A percentile compares a stretch with the other conserved stretches of the same genome.
Evolutionary conservation across 2,888 invertebrate species (phyloP).

Genomic region (Notocelia uddmanniana): DNA sequence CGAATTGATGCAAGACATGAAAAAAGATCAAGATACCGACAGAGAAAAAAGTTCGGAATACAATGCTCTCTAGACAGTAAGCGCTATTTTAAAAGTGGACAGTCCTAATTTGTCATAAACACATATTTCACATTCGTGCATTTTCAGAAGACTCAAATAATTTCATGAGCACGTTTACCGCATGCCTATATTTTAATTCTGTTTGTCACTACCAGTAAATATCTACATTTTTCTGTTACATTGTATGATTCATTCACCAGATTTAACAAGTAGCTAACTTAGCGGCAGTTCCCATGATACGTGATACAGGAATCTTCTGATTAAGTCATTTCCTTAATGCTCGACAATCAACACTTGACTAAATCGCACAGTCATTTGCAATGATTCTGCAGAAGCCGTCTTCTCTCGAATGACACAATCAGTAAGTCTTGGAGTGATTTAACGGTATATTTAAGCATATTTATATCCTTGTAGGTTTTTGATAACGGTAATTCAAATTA

Average conservation of each 20-base stretch:
- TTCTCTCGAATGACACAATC: conserved; percentile 41
- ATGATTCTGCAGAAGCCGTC: conserved; percentile 32
- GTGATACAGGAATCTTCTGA: conserved; percentile 59
- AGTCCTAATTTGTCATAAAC: too few relatives aligned
- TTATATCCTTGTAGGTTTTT: conserved; percentile 9
- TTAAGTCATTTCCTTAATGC: conserved; percentile 70
- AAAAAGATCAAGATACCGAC: neutral
- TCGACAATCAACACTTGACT: conserved; percentile 57
- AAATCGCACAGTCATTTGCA: conserved; percentile 38
- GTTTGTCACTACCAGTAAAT: neutral
- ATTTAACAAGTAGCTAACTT: conserved; percentile 27
- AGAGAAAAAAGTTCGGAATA: neutral
- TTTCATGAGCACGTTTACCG: neutral
- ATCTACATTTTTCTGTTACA: neutral
- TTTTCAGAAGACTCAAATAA: neutral
- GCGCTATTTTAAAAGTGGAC: neutral
- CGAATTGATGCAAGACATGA: neutral
- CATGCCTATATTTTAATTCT: neutral
- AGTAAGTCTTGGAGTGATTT: conserved; percentile 18
- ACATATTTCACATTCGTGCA: neutral
- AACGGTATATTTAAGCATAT: conserved; percentile 30
- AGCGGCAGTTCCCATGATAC: conserved; percentile 34
- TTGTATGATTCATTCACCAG: neutral
- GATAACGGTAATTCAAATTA: neutral
- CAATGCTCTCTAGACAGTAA: neutral